Evolutionary conservation across 1,140 invertebrate species (phyloP).

Genomic region (Dinoponera quadriceps): DNA sequence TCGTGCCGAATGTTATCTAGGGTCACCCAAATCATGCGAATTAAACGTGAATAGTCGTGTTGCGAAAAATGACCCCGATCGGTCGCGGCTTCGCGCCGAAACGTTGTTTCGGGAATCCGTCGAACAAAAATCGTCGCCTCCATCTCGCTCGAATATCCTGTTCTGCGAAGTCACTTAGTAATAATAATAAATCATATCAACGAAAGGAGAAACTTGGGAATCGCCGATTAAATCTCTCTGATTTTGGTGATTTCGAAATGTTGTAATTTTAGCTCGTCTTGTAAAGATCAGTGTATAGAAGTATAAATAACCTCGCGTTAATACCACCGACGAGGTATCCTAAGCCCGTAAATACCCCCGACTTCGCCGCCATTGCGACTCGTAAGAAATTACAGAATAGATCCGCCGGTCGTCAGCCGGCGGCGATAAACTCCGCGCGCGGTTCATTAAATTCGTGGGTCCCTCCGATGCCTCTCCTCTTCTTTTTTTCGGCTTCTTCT

Average conservation of each 20-base stretch:
- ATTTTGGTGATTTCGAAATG: not conserved
- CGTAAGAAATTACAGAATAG: constrained; percentile 22
- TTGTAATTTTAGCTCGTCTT: not conserved
- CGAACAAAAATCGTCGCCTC: no score
- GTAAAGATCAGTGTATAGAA: not conserved
- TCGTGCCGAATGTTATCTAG: constrained; percentile 30
- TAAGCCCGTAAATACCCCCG: not conserved
- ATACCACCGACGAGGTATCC: not conserved
- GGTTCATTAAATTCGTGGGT: constrained; percentile 45
- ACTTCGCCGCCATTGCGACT: not conserved
- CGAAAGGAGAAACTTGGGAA: not conserved
- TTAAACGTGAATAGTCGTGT: not conserved
- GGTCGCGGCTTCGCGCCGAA: not conserved
- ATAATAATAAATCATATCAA: no score
- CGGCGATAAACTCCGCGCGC: constrained; percentile 34
- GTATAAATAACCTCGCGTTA: not conserved
- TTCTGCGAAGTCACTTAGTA: no score
- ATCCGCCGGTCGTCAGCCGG: constrained; percentile 2
- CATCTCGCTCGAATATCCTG: not conserved
- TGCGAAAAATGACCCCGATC: not conserved
- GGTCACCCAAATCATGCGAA: not conserved
- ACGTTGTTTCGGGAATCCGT: not conserved
- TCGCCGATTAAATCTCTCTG: not conserved
- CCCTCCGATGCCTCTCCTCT: not conserved
- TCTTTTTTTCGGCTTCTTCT: not conserved